Percentiles rank a stretch among this genome's conserved stretches.
These are phyloP conservation scores for Thomomys bottae DNA, from an alignment of 2,113 vertebrate genomes.

Conservation along the genomic window DNA sequence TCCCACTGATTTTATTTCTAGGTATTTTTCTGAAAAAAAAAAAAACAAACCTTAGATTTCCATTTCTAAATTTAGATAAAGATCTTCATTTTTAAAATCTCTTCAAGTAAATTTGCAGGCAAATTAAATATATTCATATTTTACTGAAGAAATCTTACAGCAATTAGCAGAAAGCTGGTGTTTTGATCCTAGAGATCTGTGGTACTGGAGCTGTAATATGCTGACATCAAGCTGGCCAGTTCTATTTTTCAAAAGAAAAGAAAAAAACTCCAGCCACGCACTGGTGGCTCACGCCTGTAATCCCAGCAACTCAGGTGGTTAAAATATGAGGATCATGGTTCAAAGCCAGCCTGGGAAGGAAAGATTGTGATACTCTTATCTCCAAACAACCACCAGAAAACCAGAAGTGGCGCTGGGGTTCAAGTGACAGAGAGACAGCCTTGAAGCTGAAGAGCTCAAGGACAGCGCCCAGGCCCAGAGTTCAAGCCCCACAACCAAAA, in stretches of 20 bases:
- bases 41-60: slow-evolving; percentile 22
- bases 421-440: too few relatives aligned
- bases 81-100: slow-evolving; percentile 15
- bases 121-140: background rate
- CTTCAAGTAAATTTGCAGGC: background rate
- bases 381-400: too few relatives aligned
- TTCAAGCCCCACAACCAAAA: too few relatives aligned
- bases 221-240: background rate
- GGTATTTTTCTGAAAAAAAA: slow-evolving; percentile 25
- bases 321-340: too few relatives aligned
- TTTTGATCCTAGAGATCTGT: background rate
- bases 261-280: too few relatives aligned
- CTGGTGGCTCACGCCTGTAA: too few relatives aligned
- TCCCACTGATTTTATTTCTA: slow-evolving; percentile 34
- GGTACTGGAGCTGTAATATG: fast-evolving
- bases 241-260: background rate
- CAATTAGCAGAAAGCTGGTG: background rate
- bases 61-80: slow-evolving; percentile 35
- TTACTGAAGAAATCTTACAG: background rate
- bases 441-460: too few relatives aligned
- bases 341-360: too few relatives aligned
- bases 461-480: too few relatives aligned
- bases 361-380: too few relatives aligned
- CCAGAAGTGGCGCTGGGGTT: too few relatives aligned
- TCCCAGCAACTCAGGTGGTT: too few relatives aligned